Percentiles rank a stretch among this genome's conserved stretches.
Evolutionary conservation across 2,113 vertebrate genomes (phyloP).

Genomic region (Pelvicachromis taeniatus): DNA sequence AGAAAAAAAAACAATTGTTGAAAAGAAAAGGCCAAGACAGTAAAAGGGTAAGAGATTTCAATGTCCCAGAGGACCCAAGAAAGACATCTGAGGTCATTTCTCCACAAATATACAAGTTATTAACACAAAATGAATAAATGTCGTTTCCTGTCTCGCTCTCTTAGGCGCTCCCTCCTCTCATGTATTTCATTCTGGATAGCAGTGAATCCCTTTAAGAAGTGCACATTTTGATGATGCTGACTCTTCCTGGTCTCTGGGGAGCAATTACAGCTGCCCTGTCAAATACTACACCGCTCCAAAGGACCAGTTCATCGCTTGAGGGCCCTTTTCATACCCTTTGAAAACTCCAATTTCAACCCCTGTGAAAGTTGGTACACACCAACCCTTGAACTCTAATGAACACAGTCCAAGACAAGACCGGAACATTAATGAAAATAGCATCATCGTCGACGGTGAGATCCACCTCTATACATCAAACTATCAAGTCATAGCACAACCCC

Average conservation of each 20-base stretch:
- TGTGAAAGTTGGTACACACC: constrained; percentile 40
- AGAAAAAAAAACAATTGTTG: background rate
- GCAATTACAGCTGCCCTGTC: constrained; percentile 69
- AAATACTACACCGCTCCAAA: constrained; percentile 61
- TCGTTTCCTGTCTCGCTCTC: constrained; percentile 10
- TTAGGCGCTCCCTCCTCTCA: constrained; percentile 17
- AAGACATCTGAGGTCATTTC: constrained; percentile 53
- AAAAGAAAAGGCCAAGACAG: constrained; percentile 5
- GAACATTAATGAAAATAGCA: constrained; percentile 39
- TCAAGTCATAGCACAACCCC: constrained; percentile 18
- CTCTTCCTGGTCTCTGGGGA: constrained; percentile 60
- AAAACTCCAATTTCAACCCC: constrained; percentile 43
- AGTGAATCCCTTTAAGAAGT: constrained; percentile 47
- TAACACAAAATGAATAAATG: constrained; percentile 59
- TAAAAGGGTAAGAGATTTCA: constrained; percentile 20
- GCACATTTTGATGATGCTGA: constrained; percentile 54
- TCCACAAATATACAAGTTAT: constrained; percentile 52
- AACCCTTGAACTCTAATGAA: constrained; percentile 55
- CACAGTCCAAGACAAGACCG: constrained; percentile 12
- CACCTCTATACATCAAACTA: constrained; percentile 34
- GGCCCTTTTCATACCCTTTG: constrained; percentile 42
- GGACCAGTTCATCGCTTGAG: constrained; percentile 50
- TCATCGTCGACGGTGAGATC: constrained; percentile 20
- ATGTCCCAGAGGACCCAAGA: constrained; percentile 14
- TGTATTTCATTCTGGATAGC: constrained; percentile 29